Evolutionary conservation across 1,140 invertebrate genomes (phyloP).

Genomic region (Tribolium madens): DNA sequence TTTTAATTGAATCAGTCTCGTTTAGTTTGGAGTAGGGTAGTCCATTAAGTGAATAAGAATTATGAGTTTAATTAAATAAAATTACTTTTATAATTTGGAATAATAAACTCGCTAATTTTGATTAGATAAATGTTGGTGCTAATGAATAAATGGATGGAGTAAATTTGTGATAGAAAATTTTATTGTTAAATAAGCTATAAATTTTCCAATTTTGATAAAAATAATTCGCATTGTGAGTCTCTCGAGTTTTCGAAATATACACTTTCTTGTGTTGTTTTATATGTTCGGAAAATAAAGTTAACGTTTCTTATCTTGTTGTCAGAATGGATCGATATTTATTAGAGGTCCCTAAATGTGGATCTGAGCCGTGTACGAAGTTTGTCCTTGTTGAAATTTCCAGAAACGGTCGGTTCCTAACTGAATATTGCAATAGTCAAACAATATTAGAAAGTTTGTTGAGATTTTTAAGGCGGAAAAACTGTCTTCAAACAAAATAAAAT

Average conservation of each 20-base stretch:
- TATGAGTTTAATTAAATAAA: not conserved
- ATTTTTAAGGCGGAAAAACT: slow-evolving; percentile 25
- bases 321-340: slow-evolving; percentile 26
- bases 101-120: not conserved
- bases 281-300: slow-evolving; percentile 7
- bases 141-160: not conserved
- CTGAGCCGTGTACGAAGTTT: slow-evolving; percentile 3
- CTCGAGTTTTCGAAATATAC: not conserved
- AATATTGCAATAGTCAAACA: slow-evolving; percentile 29
- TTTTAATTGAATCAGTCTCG: not conserved
- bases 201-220: not conserved
- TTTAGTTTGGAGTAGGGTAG: not conserved
- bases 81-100: not conserved
- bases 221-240: not conserved
- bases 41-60: not conserved
- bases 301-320: slow-evolving; percentile 26
- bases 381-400: slow-evolving; percentile 29
- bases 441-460: slow-evolving; percentile 30
- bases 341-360: slow-evolving; percentile 13
- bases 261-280: slow-evolving; percentile 20
- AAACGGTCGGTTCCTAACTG: slow-evolving; percentile 21
- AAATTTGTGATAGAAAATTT: not conserved
- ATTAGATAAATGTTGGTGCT: not conserved
- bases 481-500: slow-evolving; percentile 26
- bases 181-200: not conserved